phyloP scores from a whole-genome alignment of 2,113 vertebrate species.

The Pangasianodon gigas region DNA sequence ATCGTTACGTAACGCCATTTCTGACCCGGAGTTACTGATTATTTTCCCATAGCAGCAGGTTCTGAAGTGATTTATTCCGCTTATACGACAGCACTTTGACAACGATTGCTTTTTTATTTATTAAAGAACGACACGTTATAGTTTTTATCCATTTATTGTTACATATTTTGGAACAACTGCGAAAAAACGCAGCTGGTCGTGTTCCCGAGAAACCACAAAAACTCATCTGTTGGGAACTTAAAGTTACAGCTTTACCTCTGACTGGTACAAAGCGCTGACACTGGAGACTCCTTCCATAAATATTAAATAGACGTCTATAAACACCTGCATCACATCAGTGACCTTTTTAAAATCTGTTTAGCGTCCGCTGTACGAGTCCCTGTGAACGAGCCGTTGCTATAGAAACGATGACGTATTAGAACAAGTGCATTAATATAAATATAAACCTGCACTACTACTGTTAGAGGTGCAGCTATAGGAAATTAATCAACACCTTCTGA shows the following conservation, averaged over 20 bases:
- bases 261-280: not conserved
- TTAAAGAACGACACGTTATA: not conserved
- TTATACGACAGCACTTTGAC: not conserved
- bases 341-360: too few species aligned
- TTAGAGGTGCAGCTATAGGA: not conserved
- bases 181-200: not conserved
- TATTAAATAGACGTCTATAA: too few species aligned
- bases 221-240: too few species aligned
- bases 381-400: too few species aligned
- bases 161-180: not conserved
- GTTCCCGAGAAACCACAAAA: too few species aligned
- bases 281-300: not conserved
- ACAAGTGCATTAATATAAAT: not conserved
- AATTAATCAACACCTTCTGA: not conserved
- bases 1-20: not conserved
- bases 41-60: not conserved
- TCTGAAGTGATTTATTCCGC: not conserved
- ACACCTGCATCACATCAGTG: too few species aligned
- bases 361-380: too few species aligned
- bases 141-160: not conserved
- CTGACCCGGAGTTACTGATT: not conserved
- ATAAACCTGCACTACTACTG: not conserved
- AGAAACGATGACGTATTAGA: not conserved
- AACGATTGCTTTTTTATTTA: not conserved
- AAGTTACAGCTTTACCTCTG: not conserved